Evolutionary conservation across 2,113 vertebrate genomes (phyloP), one percentile per base, ranked within the genome.

Genomic region (Pavo muticus): DNA sequence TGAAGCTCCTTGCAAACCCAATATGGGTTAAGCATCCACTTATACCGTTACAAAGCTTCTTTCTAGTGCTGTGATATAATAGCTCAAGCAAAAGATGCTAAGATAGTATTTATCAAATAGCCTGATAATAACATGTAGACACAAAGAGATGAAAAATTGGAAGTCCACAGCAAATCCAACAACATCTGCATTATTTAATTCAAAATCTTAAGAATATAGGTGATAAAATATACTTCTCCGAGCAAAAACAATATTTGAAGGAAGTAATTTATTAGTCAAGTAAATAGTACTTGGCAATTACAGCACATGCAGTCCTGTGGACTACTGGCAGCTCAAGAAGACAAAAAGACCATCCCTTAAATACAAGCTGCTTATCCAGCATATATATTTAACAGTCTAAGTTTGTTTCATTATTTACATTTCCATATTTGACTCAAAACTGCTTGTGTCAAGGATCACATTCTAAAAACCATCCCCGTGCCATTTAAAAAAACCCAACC

Each of bases 171-270:
- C 3, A 74, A 81, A 14, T 84, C 63, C 69, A 94, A 88, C 69
- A 94, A 86, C 32, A 86, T 80, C 76, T 85, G 23, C 15, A 54
- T 24, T 75, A 67, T 56, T 90, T 91, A 77, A 69, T 68, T 48
- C 21, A 48, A 69, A 72, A 72, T 6, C 21, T 65, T 82, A 82
- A 87, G 47, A 82, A 78, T 23, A 32, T 8, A 59, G 32, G 21
- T 79, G 76, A 63, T 47, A 74, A 95, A 89, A 76, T n/a, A 60
- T 0, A 59, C 18, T 67, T 72, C 71, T 56, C 44, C 40, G 84
- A 83, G 47, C 21, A 85, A 16, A 11, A 91, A 60, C 6, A 65
- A 3, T 32, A 72, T 80, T 50, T 80, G 50, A 30, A 79, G 87
- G 48, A 52, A 73, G 11, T 21, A 74, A 81, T 56, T 73, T 79